Percentiles rank a stretch among this genome's conserved stretches.
Evolutionary conservation across 2,888 invertebrate species (phyloP).

Genomic region (Ectobius pallidus): DNA sequence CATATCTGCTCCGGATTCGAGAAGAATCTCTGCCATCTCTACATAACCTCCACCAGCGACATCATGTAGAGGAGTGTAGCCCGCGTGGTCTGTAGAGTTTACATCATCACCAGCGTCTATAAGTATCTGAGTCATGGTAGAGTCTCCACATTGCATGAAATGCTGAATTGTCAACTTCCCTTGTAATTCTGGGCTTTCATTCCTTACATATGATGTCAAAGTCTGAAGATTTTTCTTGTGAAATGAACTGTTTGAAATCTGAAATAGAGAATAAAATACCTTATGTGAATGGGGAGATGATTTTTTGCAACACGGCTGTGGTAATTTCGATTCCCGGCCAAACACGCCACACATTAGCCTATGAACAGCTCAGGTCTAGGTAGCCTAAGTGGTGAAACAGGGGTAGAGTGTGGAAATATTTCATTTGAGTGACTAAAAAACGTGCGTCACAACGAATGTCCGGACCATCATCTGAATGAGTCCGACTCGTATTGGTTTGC

Average conservation of each 20-base stretch:
- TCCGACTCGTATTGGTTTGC: too few species aligned
- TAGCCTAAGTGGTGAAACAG: too few species aligned
- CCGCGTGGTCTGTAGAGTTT: not conserved
- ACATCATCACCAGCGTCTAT: slow-evolving; percentile 2
- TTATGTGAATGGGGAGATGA: not conserved
- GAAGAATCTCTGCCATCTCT: not conserved
- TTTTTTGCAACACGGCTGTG: not conserved
- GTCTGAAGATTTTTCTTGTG: not conserved
- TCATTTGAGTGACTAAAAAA: too few species aligned
- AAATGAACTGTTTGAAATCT: not conserved
- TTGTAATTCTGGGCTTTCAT: not conserved
- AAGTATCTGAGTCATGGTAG: not conserved
- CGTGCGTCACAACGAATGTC: too few species aligned
- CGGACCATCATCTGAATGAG: too few species aligned
- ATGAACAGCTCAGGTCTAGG: too few species aligned
- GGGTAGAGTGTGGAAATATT: too few species aligned
- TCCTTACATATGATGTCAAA: not conserved
- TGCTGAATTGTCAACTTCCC: not conserved
- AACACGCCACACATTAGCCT: too few species aligned
- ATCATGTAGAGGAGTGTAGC: not conserved
- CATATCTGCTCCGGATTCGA: not conserved
- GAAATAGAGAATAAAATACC: not conserved
- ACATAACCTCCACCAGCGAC: not conserved
- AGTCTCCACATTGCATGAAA: not conserved
- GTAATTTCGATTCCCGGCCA: not conserved